Conservation (phyloP, 2,888 invertebrate genomes). For the Idaea biselata region DNA sequence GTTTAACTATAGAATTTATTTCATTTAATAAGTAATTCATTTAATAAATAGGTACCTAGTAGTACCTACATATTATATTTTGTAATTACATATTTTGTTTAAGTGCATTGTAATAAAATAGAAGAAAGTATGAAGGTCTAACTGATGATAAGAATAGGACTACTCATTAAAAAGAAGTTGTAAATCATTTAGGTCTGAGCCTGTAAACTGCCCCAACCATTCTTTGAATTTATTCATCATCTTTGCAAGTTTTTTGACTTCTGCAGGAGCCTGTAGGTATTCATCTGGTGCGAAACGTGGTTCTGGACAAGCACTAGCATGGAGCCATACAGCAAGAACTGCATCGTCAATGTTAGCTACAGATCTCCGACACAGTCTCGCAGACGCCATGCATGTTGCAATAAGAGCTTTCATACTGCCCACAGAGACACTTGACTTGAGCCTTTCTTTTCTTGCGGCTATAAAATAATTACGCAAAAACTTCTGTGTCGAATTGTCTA, state of each 20-base stretch:
- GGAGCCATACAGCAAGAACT: constrained; percentile 69
- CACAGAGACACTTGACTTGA: constrained; percentile 47
- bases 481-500: constrained; percentile 48
- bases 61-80: background rate
- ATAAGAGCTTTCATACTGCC: constrained; percentile 59
- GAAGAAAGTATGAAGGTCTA: background rate
- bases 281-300: constrained; percentile 67
- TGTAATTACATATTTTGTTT: background rate
- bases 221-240: constrained; percentile 57
- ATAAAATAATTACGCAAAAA: constrained; percentile 62
- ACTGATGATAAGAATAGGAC: background rate
- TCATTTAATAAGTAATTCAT: background rate
- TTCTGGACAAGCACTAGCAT: constrained; percentile 60
- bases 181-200: constrained; percentile 15
- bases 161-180: background rate
- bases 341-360: constrained; percentile 61
- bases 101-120: background rate
- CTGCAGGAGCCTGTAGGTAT: constrained; percentile 60
- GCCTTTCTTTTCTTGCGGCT: constrained; percentile 59
- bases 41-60: background rate
- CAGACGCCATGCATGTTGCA: constrained; percentile 54
- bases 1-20: background rate
- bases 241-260: constrained; percentile 52
- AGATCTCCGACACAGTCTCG: constrained; percentile 59
- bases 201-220: constrained; percentile 64